Percentiles rank a stretch among this genome's conserved stretches.
Conservation (phyloP, 2,797 vertebrate genomes). For the Chaenodraco wilsoni region DNA sequence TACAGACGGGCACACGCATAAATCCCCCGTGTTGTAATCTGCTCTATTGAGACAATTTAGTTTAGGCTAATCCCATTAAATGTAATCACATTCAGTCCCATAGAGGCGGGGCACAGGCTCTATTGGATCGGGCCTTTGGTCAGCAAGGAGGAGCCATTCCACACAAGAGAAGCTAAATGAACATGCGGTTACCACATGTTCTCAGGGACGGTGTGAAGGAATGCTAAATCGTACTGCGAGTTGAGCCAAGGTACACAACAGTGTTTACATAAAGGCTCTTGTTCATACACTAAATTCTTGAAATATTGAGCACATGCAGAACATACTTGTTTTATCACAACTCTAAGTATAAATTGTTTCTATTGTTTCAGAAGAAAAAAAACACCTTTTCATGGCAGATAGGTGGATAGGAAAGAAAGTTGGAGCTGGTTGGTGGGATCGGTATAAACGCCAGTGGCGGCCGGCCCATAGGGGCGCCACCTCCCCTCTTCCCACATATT, state of each 20-base stretch:
- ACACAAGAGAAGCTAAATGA: conserved; percentile 23
- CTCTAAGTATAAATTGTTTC: not conserved
- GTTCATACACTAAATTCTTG: not conserved
- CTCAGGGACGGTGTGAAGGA: conserved; percentile 29
- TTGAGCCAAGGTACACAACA: conserved; percentile 15
- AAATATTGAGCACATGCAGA: conserved; percentile 17
- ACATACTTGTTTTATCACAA: not conserved
- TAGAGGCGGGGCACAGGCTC: conserved; percentile 22
- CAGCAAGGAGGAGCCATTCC: conserved; percentile 25
- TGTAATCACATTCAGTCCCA: conserved; percentile 65
- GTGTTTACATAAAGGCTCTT: conserved; percentile 1
- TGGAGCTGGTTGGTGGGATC: not conserved
- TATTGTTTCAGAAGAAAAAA: not conserved
- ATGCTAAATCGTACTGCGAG: conserved; percentile 19
- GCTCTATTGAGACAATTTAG: conserved; percentile 51
- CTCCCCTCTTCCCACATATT: too few relatives aligned
- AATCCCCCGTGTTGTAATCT: conserved; percentile 47
- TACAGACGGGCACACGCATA: conserved; percentile 2
- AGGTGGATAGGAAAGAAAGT: not conserved
- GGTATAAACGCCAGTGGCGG: conserved; percentile 11
- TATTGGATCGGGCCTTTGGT: conserved; percentile 24
- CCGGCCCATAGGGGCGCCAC: too few relatives aligned
- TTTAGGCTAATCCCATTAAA: conserved; percentile 66
- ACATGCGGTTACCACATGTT: conserved; percentile 51
- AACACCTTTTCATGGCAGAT: not conserved